These are phyloP conservation scores for Drosophila gaucha DNA, from an alignment of 2,888 invertebrate species.

Conservation along the genomic window DNA sequence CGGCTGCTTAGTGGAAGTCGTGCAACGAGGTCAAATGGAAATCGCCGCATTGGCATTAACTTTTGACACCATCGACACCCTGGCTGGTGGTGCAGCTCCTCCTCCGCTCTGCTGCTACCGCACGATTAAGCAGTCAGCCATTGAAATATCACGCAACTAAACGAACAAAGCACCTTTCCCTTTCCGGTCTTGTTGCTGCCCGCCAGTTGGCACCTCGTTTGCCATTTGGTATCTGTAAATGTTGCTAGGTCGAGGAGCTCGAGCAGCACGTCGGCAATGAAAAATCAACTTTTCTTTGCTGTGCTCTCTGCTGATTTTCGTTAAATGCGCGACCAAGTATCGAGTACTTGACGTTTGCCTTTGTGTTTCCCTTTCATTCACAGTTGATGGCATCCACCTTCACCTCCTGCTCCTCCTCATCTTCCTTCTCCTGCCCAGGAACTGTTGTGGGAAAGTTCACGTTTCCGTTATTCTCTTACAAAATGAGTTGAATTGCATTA, in stretches of 20 bases:
- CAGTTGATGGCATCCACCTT: constrained; percentile 10
- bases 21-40: constrained; percentile 77
- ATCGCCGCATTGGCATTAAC: constrained; percentile 78
- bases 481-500: constrained; percentile 74
- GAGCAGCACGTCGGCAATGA: constrained; percentile 52
- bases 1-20: constrained; percentile 41
- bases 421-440: neutral
- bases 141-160: constrained; percentile 76
- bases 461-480: constrained; percentile 18
- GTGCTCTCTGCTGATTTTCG: constrained; percentile 45
- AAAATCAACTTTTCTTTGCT: constrained; percentile 50
- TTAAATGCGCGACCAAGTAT: constrained; percentile 51
- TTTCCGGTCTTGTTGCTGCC: constrained; percentile 39
- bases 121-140: constrained; percentile 76
- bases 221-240: constrained; percentile 41
- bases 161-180: constrained; percentile 67
- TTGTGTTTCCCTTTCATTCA: constrained; percentile 38
- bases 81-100: neutral
- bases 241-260: neutral
- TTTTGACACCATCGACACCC: constrained; percentile 63
- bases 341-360: constrained; percentile 53
- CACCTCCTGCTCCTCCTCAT: neutral
- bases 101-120: constrained; percentile 33
- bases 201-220: constrained; percentile 52
- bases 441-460: constrained; percentile 12